These are phyloP conservation scores for Aphidius ervi DNA, from an alignment of 1,140 invertebrate genomes.

Conservation along the genomic window DNA sequence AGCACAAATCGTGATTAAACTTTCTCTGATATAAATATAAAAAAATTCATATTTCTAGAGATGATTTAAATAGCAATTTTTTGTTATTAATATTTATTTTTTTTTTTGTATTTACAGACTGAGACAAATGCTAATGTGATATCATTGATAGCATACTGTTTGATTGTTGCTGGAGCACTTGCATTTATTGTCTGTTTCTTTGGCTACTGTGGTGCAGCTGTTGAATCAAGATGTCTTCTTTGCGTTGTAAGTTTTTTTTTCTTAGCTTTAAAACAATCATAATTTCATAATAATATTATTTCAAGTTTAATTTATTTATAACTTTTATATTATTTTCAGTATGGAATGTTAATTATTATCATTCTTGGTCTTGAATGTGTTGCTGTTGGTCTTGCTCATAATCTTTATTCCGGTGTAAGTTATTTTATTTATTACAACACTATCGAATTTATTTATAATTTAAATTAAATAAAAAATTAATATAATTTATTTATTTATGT, in stretches of 20 bases:
- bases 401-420: conserved; percentile 66
- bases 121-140: conserved; percentile 53
- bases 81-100: no score
- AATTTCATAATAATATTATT: background rate
- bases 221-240: conserved; percentile 76
- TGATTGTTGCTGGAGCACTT: conserved; percentile 74
- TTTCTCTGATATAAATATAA: no score
- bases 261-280: conserved; percentile 10
- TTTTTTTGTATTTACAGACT: conserved; percentile 34
- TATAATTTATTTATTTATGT: conserved; percentile 16
- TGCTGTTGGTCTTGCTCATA: conserved; percentile 65
- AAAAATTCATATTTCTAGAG: no score
- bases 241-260: conserved; percentile 63
- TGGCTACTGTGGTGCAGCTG: conserved; percentile 81
- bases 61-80: no score
- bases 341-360: conserved; percentile 68
- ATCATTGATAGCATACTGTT: conserved; percentile 64
- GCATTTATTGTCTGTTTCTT: conserved; percentile 81
- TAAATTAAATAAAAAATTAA: background rate
- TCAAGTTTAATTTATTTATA: background rate
- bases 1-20: no score
- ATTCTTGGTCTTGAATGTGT: conserved; percentile 70
- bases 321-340: conserved; percentile 51
- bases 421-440: conserved; percentile 4
- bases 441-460: no score